A percentile compares a stretch with the other conserved stretches of the same genome.
phyloP scores from a whole-genome alignment of 2,113 vertebrate species.

The Onychostruthus taczanowskii region DNA sequence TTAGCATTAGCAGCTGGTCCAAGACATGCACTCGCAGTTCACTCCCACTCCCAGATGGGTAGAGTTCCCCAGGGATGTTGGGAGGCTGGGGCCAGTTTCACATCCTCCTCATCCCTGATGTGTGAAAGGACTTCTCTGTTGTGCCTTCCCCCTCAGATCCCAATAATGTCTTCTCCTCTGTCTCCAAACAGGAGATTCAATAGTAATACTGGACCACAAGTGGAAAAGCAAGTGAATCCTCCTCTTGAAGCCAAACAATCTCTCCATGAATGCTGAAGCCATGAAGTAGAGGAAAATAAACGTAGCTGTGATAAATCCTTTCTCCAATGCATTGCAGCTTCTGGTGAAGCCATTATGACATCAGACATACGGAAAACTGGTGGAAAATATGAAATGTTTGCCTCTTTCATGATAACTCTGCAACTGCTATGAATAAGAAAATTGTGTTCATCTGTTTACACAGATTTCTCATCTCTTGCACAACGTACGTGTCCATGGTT shows the following conservation, averaged over 20 bases:
- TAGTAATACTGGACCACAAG: slow-evolving; percentile 46
- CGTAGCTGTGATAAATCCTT: slow-evolving; percentile 23
- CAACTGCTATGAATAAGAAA: slow-evolving; percentile 34
- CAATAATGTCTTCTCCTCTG: slow-evolving; percentile 2
- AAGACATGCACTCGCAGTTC: not conserved
- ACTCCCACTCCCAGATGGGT: not conserved
- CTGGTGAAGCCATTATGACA: slow-evolving; percentile 49
- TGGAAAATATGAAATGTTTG: slow-evolving; percentile 35
- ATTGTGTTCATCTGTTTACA: slow-evolving; percentile 34
- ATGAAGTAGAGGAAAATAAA: slow-evolving; percentile 61
- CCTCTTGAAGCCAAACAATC: not conserved
- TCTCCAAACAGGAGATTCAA: slow-evolving; percentile 61
- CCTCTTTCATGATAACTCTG: slow-evolving; percentile 10
- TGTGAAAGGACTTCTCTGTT: not conserved
- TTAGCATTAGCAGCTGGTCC: not conserved
- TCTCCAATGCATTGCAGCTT: slow-evolving; percentile 23
- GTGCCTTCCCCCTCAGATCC: not conserved
- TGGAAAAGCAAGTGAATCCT: slow-evolving; percentile 61
- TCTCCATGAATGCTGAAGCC: slow-evolving; percentile 9
- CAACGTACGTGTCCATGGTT: not conserved
- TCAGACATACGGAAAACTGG: slow-evolving; percentile 31
- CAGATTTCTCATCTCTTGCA: slow-evolving; percentile 44
- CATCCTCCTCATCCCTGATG: not conserved
- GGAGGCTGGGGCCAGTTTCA: not conserved
- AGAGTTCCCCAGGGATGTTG: not conserved